A percentile compares a stretch with the other conserved stretches of the same genome.
phyloP scores from a whole-genome alignment of 1,140 invertebrate species.

The Drosophila punjabiensis region DNA sequence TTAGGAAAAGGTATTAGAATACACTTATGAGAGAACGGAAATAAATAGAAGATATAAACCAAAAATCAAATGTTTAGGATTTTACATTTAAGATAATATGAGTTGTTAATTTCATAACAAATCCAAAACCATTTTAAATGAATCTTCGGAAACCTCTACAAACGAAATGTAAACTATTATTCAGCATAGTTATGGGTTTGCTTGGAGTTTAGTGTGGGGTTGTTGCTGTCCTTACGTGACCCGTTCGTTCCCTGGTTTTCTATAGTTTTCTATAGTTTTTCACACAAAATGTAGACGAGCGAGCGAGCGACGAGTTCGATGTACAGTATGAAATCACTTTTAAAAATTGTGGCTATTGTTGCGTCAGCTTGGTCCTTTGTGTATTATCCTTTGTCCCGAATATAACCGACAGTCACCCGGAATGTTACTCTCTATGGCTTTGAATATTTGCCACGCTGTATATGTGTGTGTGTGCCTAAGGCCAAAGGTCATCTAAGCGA shows the following conservation, averaged over 20 bases:
- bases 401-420: slow-evolving; percentile 63
- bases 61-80: not conserved
- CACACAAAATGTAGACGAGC: slow-evolving; percentile 57
- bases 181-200: not conserved
- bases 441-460: not conserved
- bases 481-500: slow-evolving; percentile 80
- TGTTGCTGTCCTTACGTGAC: slow-evolving; percentile 27
- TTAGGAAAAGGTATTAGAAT: slow-evolving; percentile 38
- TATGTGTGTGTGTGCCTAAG: slow-evolving; percentile 39
- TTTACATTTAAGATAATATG: no score
- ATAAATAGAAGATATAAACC: not conserved
- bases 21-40: slow-evolving; percentile 23
- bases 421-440: slow-evolving; percentile 32
- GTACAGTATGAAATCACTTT: slow-evolving; percentile 60
- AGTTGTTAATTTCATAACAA: no score
- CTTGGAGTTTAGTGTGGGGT: slow-evolving; percentile 45
- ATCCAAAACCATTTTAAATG: no score
- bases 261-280: no score
- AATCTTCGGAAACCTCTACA: not conserved
- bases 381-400: slow-evolving; percentile 75
- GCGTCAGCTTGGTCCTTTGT: slow-evolving; percentile 77
- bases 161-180: not conserved
- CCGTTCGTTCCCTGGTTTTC: slow-evolving; percentile 53
- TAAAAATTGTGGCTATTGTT: slow-evolving; percentile 81
- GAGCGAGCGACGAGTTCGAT: slow-evolving; percentile 3